phyloP scores from a whole-genome alignment of 2,113 vertebrate species.

The Uropsilus gracilis region DNA sequence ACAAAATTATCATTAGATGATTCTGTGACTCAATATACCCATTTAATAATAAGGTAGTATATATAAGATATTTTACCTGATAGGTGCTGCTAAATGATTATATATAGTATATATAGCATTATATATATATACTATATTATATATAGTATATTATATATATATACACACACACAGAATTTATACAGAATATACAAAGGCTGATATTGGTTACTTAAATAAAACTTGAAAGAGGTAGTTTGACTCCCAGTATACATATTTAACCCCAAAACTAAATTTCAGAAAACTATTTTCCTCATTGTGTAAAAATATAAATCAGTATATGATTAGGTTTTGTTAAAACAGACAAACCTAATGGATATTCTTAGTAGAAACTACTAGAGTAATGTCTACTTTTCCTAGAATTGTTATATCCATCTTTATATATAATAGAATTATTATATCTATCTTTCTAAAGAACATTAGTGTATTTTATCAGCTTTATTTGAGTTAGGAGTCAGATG shows the following conservation, averaged over 20 bases:
- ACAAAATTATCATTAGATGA: constrained; percentile 7
- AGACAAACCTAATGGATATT: constrained; percentile 1
- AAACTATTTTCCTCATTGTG: neutral
- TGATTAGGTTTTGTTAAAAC: neutral
- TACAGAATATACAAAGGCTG: neutral
- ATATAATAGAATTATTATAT: neutral
- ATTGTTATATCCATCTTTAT: neutral
- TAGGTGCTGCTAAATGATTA: neutral
- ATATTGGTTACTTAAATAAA: neutral
- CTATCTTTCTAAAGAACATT: constrained; percentile 39
- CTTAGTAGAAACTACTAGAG: neutral
- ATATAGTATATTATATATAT: too few relatives aligned
- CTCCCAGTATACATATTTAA: neutral
- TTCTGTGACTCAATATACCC: neutral
- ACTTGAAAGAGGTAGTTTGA: neutral
- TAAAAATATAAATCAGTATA: neutral
- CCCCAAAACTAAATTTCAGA: neutral
- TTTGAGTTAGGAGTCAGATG: constrained; percentile 54
- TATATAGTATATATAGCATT: neutral
- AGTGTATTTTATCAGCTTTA: constrained; percentile 35
- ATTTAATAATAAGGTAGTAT: neutral
- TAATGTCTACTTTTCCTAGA: neutral
- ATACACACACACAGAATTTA: neutral
- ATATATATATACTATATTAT: too few relatives aligned
- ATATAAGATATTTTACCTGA: neutral